A percentile compares a stretch with the other conserved stretches of the same genome.
These are phyloP conservation scores for Pachycephala philippinensis DNA, from an alignment of 2,113 vertebrate species.

Conservation along the genomic window DNA sequence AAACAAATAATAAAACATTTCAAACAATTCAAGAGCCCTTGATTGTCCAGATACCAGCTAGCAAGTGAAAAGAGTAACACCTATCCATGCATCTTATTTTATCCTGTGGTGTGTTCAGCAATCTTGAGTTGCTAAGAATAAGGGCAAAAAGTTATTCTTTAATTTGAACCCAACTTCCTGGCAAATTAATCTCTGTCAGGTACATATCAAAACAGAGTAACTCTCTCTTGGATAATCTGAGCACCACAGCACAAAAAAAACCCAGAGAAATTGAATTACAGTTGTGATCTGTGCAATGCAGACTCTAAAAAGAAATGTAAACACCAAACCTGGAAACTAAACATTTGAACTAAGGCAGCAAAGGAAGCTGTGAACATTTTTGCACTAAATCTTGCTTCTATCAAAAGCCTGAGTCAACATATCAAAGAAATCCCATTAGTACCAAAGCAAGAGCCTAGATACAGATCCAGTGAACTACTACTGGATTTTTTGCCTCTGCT, in stretches of 20 bases:
- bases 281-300: background rate
- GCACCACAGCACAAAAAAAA: background rate
- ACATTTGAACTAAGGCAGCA: background rate
- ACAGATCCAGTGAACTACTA: background rate
- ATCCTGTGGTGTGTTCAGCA: background rate
- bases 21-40: background rate
- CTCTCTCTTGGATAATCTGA: background rate
- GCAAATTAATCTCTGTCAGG: background rate
- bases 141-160: background rate
- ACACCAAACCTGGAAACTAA: background rate
- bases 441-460: background rate
- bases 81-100: background rate
- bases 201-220: background rate
- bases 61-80: background rate
- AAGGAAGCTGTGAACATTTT: background rate
- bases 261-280: background rate
- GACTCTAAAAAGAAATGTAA: background rate
- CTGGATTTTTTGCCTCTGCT: constrained; percentile 3
- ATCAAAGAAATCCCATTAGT: constrained; percentile 32
- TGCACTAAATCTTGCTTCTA: background rate
- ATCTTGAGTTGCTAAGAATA: background rate
- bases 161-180: background rate
- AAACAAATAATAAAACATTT: background rate
- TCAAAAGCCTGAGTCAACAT: constrained; percentile 17
- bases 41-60: background rate